Evolutionary conservation across 1,140 invertebrate species (phyloP).

Genomic region (Drosophila asahinai): DNA sequence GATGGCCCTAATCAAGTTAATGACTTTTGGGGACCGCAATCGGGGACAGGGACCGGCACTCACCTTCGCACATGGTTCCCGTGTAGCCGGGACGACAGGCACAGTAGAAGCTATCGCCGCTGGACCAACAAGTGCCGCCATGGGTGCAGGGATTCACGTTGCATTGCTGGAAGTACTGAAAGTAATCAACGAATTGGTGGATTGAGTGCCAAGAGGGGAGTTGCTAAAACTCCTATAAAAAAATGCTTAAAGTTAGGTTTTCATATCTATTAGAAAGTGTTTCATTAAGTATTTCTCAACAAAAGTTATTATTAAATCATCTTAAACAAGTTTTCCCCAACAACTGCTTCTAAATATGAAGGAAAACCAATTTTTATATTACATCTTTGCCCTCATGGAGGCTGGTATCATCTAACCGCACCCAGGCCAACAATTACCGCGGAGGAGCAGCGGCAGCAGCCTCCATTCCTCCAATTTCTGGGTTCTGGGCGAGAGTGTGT

Average conservation of each 20-base stretch:
- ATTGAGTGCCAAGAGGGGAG: not conserved
- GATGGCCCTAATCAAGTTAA: constrained; percentile 50
- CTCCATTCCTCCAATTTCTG: constrained; percentile 16
- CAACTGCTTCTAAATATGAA: not conserved
- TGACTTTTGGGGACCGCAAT: constrained; percentile 29
- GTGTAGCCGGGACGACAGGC: constrained; percentile 90
- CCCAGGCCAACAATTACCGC: constrained; percentile 46
- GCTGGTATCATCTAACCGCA: constrained; percentile 23
- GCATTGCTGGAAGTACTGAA: constrained; percentile 87
- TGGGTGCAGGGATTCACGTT: constrained; percentile 91
- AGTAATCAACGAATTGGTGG: constrained; percentile 55
- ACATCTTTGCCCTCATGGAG: not conserved
- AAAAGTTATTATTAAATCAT: not conserved
- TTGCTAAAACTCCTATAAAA: not conserved
- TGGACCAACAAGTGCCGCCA: constrained; percentile 91
- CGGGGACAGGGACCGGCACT: constrained; percentile 35
- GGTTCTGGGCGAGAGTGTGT: constrained; percentile 4
- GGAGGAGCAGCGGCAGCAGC: not conserved
- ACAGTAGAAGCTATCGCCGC: constrained; percentile 91
- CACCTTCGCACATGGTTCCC: constrained; percentile 91
- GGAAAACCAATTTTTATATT: constrained; percentile 3
- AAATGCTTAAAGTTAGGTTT: not conserved
- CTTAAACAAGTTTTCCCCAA: too few species aligned
- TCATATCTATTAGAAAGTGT: not conserved
- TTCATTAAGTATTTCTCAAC: too few species aligned